Conservation (phyloP, 2,113 vertebrate species). For the Serinus canaria region DNA sequence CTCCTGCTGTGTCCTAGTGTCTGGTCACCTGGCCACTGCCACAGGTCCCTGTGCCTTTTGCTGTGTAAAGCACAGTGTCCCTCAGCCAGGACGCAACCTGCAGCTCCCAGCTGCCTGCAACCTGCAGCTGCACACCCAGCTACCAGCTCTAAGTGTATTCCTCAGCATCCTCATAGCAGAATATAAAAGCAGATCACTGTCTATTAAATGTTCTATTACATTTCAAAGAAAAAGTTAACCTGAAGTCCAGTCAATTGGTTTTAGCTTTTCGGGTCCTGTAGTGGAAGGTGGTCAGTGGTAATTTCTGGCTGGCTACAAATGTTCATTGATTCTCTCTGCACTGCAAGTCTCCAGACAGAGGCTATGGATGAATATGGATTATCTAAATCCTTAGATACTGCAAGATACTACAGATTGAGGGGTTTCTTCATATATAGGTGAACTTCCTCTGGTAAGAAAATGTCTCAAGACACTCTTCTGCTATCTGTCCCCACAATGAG, state of each 20-base stretch:
- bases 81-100: not conserved
- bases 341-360: not conserved
- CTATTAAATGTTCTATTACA: not conserved
- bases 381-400: not conserved
- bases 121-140: not conserved
- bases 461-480: not conserved
- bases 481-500: not conserved
- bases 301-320: not conserved
- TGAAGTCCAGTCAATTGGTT: not conserved
- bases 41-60: not conserved
- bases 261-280: not conserved
- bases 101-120: not conserved
- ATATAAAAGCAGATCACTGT: not conserved
- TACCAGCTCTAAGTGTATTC: not conserved
- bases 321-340: not conserved
- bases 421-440: not conserved
- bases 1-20: not conserved
- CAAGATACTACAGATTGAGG: not conserved
- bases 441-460: not conserved
- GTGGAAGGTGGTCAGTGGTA: not conserved
- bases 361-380: not conserved
- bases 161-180: not conserved
- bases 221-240: not conserved
- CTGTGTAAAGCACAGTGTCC: not conserved
- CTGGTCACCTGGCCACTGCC: accelerated